Percentiles rank a stretch among this genome's conserved stretches.
These are phyloP conservation scores for Sminthurides bifidus DNA, from an alignment of 1,140 invertebrate genomes.

Conservation along the genomic window DNA sequence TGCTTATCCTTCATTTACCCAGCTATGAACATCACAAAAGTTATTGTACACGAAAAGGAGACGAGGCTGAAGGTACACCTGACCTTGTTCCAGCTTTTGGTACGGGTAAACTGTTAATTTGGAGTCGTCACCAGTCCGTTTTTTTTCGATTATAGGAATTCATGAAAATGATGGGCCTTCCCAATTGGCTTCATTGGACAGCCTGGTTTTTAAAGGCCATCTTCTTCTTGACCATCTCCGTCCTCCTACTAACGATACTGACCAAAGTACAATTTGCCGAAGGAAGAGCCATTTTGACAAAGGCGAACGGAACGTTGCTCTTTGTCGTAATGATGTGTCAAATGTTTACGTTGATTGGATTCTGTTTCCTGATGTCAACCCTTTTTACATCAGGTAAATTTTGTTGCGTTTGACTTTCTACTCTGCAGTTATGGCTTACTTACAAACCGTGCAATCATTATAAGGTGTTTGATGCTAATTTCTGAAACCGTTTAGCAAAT, in stretches of 20 bases:
- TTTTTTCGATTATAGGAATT: constrained; percentile 49
- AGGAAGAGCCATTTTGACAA: constrained; percentile 39
- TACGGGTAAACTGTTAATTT: constrained; percentile 34
- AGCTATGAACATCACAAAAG: constrained; percentile 61
- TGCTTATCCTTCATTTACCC: constrained; percentile 65
- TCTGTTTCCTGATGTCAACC: constrained; percentile 54
- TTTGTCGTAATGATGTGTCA: constrained; percentile 48
- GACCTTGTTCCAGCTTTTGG: constrained; percentile 34
- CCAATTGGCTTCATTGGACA: constrained; percentile 66
- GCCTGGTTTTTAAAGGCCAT: constrained; percentile 71
- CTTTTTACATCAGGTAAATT: constrained; percentile 59
- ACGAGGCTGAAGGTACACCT: constrained; percentile 39
- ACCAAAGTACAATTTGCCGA: constrained; percentile 27
- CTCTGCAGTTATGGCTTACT: too few relatives aligned
- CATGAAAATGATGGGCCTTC: constrained; percentile 76
- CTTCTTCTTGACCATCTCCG: constrained; percentile 50
- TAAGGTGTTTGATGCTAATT: too few relatives aligned
- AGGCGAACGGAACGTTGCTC: constrained; percentile 44
- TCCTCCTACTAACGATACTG: constrained; percentile 42
- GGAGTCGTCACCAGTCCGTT: neutral
- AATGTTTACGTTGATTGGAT: constrained; percentile 46
- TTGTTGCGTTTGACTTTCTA: too few relatives aligned
- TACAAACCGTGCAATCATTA: too few relatives aligned
- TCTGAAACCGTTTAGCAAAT: too few relatives aligned
- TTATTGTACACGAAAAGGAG: constrained; percentile 45